These are phyloP conservation scores for Drosophila sulfurigaster DNA, from an alignment of 1,140 invertebrate genomes.

Conservation along the genomic window DNA sequence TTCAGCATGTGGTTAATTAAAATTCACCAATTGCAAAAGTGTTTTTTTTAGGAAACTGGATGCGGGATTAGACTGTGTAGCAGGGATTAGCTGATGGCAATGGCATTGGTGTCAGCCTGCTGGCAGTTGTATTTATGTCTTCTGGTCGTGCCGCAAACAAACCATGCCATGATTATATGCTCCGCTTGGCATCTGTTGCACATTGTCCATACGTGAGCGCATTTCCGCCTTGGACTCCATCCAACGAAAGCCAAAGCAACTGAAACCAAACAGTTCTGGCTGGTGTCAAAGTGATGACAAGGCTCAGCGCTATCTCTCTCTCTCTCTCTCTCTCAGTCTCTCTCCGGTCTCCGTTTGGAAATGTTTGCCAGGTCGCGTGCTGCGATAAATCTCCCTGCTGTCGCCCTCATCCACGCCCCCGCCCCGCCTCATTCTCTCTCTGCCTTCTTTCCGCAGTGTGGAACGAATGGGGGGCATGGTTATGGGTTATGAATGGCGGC, in stretches of 20 bases:
- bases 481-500: slow-evolving; percentile 64
- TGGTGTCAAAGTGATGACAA: slow-evolving; percentile 53
- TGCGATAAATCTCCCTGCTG: slow-evolving; percentile 54
- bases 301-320: slow-evolving; percentile 2
- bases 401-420: slow-evolving; percentile 8
- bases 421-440: background rate
- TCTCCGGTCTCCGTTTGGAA: background rate
- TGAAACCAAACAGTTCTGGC: slow-evolving; percentile 3
- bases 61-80: slow-evolving; percentile 62
- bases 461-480: slow-evolving; percentile 8
- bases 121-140: slow-evolving; percentile 52
- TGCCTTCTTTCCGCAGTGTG: slow-evolving; percentile 22
- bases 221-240: slow-evolving; percentile 40
- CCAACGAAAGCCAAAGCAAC: background rate
- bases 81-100: slow-evolving; percentile 48
- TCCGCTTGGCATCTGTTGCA: slow-evolving; percentile 70
- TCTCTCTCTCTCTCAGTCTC: too few relatives aligned
- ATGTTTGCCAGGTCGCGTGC: slow-evolving; percentile 50
- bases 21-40: slow-evolving; percentile 69
- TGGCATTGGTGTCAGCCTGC: background rate
- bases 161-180: slow-evolving; percentile 39
- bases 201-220: slow-evolving; percentile 71
- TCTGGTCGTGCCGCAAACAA: slow-evolving; percentile 58
- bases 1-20: slow-evolving; percentile 72
- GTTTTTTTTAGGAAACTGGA: slow-evolving; percentile 9